A percentile compares a stretch with the other conserved stretches of the same genome.
Conservation (phyloP, 2,888 invertebrate species). For the Osmoderma eremita region DNA sequence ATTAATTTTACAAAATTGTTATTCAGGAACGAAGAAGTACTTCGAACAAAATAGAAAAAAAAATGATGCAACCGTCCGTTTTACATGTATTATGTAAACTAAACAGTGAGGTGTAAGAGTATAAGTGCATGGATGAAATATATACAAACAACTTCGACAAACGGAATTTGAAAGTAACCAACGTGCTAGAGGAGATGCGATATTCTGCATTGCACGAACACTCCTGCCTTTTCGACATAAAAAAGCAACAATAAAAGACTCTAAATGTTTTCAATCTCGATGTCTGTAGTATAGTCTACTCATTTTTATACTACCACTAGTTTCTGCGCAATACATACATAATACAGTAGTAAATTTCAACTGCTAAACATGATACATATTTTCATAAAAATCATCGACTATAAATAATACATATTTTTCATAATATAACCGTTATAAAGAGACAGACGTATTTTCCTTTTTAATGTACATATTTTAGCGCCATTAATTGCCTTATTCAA, state of each 20-base stretch:
- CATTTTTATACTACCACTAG: slow-evolving; percentile 63
- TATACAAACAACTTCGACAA: slow-evolving; percentile 27
- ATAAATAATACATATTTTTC: slow-evolving; percentile 60
- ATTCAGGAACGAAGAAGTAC: slow-evolving; percentile 33
- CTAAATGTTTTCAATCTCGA: slow-evolving; percentile 60
- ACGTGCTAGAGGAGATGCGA: slow-evolving; percentile 52
- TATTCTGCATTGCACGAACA: slow-evolving; percentile 55
- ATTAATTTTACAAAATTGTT: slow-evolving; percentile 35
- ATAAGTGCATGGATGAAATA: slow-evolving; percentile 29
- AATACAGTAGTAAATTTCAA: slow-evolving; percentile 50
- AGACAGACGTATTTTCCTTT: slow-evolving; percentile 63
- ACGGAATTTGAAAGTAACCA: slow-evolving; percentile 22
- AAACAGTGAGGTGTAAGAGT: slow-evolving; percentile 38
- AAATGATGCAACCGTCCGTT: slow-evolving; percentile 60
- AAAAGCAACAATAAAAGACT: slow-evolving; percentile 47
- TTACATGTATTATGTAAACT: slow-evolving; percentile 45
- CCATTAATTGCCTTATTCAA: slow-evolving; percentile 60
- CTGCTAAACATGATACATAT: slow-evolving; percentile 54
- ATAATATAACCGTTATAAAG: slow-evolving; percentile 57
- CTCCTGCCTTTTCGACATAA: slow-evolving; percentile 57
- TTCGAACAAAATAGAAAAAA: slow-evolving; percentile 44
- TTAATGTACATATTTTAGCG: slow-evolving; percentile 51
- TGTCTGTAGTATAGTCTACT: slow-evolving; percentile 61
- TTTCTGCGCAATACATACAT: slow-evolving; percentile 45
- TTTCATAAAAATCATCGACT: slow-evolving; percentile 39